phyloP scores from a whole-genome alignment of 1,140 invertebrate species.

The Vanessa tameamea region DNA sequence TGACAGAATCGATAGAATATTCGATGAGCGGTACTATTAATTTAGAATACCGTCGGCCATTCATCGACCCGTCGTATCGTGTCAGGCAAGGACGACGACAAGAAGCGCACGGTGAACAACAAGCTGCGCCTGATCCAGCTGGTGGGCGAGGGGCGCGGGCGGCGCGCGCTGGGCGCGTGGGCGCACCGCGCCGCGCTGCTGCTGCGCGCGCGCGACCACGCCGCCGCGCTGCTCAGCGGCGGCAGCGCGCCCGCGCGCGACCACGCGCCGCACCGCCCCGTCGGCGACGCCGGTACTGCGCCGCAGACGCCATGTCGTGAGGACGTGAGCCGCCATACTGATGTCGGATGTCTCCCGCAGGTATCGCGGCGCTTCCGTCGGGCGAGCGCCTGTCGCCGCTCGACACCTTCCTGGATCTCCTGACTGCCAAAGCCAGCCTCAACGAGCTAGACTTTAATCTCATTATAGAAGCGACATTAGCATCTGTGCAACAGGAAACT shows the following conservation, averaged over 20 bases:
- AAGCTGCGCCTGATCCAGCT: slow-evolving; percentile 88
- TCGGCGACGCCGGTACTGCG: slow-evolving; percentile 50
- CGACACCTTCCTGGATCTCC: slow-evolving; percentile 90
- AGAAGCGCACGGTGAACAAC: slow-evolving; percentile 81
- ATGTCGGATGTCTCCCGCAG: slow-evolving; percentile 58
- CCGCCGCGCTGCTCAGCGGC: slow-evolving; percentile 87
- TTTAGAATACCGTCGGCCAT: too few species aligned
- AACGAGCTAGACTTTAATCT: slow-evolving; percentile 91
- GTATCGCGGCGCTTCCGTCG: slow-evolving; percentile 86
- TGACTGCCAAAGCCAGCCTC: slow-evolving; percentile 92
- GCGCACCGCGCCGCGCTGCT: slow-evolving; percentile 88
- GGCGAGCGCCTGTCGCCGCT: slow-evolving; percentile 88
- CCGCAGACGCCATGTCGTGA: not conserved
- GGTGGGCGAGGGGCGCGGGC: slow-evolving; percentile 87
- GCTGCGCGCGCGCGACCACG: slow-evolving; percentile 89
- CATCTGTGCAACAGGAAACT: slow-evolving; percentile 53
- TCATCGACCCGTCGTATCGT: too few species aligned
- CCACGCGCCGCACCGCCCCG: slow-evolving; percentile 42
- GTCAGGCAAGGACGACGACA: slow-evolving; percentile 79
- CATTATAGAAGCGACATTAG: slow-evolving; percentile 88
- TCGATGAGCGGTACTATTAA: too few species aligned
- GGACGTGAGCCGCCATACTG: not conserved
- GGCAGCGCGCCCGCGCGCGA: slow-evolving; percentile 41
- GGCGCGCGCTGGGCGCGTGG: slow-evolving; percentile 89
- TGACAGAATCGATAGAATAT: too few species aligned